These are phyloP conservation scores for Formica selysi DNA, from an alignment of 1,140 invertebrate species.

Conservation along the genomic window DNA sequence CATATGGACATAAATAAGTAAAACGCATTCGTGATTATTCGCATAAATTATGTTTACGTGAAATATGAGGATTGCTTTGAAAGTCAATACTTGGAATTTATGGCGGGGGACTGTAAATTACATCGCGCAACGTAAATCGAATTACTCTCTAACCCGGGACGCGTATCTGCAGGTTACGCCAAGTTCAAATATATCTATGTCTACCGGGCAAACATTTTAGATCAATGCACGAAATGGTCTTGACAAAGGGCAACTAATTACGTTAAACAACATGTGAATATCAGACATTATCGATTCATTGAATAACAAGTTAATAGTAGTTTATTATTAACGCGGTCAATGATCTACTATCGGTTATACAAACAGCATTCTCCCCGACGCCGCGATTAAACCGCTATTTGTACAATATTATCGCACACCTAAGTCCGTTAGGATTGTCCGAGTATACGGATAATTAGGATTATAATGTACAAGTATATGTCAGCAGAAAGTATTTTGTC, in stretches of 20 bases:
- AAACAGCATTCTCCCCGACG: constrained; percentile 57
- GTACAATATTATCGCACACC: constrained; percentile 63
- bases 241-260: constrained; percentile 64
- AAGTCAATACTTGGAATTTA: constrained; percentile 65
- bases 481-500: not conserved
- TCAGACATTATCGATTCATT: constrained; percentile 65
- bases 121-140: constrained; percentile 61
- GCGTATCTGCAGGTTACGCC: constrained; percentile 59
- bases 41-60: constrained; percentile 60
- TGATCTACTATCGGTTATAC: constrained; percentile 63
- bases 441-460: constrained; percentile 56
- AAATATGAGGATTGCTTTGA: constrained; percentile 58
- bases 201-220: constrained; percentile 61
- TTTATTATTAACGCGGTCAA: constrained; percentile 64
- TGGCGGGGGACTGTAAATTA: constrained; percentile 54
- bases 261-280: constrained; percentile 62
- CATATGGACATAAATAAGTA: constrained; percentile 50
- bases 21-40: constrained; percentile 50
- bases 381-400: constrained; percentile 62
- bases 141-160: constrained; percentile 52
- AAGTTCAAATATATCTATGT: constrained; percentile 65
- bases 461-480: constrained; percentile 29
- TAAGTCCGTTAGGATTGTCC: constrained; percentile 57
- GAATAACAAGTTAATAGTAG: constrained; percentile 63
- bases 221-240: constrained; percentile 61